Base-by-base conservation (phyloP, 2,888 invertebrate genomes). In the Lasioglossum calceatum region DNA sequence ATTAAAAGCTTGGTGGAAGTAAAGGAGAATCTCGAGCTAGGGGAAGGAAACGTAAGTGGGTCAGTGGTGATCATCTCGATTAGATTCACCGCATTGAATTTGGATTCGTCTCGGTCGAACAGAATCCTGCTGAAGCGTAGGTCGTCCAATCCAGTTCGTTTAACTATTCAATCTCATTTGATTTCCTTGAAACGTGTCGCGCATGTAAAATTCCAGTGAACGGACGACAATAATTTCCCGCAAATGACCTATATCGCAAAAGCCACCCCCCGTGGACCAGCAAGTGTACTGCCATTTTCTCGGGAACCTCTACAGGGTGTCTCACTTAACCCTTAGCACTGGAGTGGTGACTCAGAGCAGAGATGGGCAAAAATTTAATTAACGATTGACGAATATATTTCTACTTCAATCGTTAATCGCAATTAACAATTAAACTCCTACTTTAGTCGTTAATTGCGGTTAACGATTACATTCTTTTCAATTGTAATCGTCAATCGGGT, bases 51-150 rank as follows among this genome's bases (percentile, higher is more conserved):
- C 84, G 90, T 82, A 90, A 91, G 84, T 89, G 86, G 92, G 88
- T 90, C 92, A 91, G 84, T 86, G 88, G 83, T 87, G 91, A 92
- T 92, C 91, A 90, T 91, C 88, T 87, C 91, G 89, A 91, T 93
- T 93, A 92, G 88, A 91, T 89, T 88, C 90, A 80, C 86, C 77
- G 85, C 88, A 92, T 89, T 90, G 89, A 89, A 83, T 93, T 89
- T 79, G 89, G 85, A 89, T 87, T 90, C 88, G 88, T 87, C 82
- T 83, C 86, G 85, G 77, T 81, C 72, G 79, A 79, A 79, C 74
- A 82, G 81, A 85, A 83, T 77, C 86, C 84, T 79, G 77, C 75
- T 84, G 84, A 84, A 87, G 74, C 88, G 85, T 80, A 78, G 74
- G 39, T 71, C 36, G 75, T 78, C 32, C 70, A 81, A 79, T 77